Evolutionary conservation across 2,797 vertebrate genomes (phyloP).

Genomic region (Phrynocephalus guinanensis): DNA sequence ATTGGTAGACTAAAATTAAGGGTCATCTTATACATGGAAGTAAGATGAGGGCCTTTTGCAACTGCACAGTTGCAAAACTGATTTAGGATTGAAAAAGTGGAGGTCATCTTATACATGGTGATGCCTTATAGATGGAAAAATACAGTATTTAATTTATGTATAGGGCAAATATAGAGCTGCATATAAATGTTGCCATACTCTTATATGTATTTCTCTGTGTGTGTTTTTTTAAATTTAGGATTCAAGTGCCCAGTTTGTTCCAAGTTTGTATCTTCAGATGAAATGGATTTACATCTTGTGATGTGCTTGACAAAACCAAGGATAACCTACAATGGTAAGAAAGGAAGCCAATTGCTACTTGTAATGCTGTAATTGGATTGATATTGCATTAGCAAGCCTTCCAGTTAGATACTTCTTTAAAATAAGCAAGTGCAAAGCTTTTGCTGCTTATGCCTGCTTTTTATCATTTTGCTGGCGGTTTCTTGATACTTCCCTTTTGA

Average conservation of each 20-base stretch:
- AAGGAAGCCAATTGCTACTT: slow-evolving; percentile 59
- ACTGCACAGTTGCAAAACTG: no score
- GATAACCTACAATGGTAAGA: slow-evolving; percentile 96
- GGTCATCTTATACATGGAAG: no score
- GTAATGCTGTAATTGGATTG: slow-evolving; percentile 5
- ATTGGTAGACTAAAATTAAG: no score
- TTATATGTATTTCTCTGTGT: slow-evolving; percentile 59
- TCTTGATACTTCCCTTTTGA: background rate
- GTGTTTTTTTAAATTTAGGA: slow-evolving; percentile 80
- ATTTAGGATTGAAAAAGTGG: no score
- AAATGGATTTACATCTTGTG: slow-evolving; percentile 97
- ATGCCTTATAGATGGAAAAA: no score
- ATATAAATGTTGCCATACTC: background rate
- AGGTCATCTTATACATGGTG: no score
- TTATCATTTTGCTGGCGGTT: background rate
- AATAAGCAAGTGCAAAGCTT: background rate
- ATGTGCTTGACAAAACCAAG: slow-evolving; percentile 97
- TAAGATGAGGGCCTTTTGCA: no score
- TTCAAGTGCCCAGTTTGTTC: slow-evolving; percentile 98
- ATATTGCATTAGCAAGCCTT: background rate
- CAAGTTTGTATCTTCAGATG: slow-evolving; percentile 94
- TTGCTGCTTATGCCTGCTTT: background rate
- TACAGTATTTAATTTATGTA: slow-evolving; percentile 28
- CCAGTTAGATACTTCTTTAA: background rate
- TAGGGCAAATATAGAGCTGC: background rate